phyloP scores from a whole-genome alignment of 2,797 vertebrate genomes.

The Euthynnus affinis region DNA sequence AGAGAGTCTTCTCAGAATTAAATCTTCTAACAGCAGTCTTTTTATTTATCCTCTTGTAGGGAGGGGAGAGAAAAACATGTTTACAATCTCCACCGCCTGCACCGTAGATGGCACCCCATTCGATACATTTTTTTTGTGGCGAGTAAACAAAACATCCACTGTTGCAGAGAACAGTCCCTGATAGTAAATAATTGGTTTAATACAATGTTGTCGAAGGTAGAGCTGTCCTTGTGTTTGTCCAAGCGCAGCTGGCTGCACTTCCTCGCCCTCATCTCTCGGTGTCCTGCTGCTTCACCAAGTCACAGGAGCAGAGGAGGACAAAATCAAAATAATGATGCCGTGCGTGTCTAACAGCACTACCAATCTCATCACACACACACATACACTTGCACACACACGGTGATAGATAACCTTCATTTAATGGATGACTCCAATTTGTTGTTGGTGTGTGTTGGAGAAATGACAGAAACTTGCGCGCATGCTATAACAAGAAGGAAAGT shows the following conservation, averaged over 20 bases:
- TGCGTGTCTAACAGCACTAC: conserved; percentile 33
- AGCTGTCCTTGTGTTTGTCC: conserved; percentile 70
- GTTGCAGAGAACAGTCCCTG: conserved; percentile 63
- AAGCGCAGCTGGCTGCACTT: conserved; percentile 48
- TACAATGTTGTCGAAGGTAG: conserved; percentile 54
- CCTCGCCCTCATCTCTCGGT: conserved; percentile 51
- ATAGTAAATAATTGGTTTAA: conserved; percentile 75
- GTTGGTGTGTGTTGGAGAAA: conserved; percentile 20
- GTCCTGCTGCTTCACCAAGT: conserved; percentile 51
- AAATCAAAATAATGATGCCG: conserved; percentile 72
- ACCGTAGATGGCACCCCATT: conserved; percentile 60
- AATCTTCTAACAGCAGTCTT: conserved; percentile 74
- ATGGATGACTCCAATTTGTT: conserved; percentile 45
- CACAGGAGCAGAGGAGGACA: conserved; percentile 57
- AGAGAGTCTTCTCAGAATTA: conserved; percentile 73
- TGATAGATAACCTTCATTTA: conserved; percentile 36
- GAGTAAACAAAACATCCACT: conserved; percentile 74
- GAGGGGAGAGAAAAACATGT: conserved; percentile 74
- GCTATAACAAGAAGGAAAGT: conserved; percentile 45
- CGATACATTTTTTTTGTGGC: conserved; percentile 51
- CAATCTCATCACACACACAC: conserved; percentile 32
- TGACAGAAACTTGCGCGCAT: conserved; percentile 29
- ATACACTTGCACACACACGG: neutral
- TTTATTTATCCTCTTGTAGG: conserved; percentile 74
- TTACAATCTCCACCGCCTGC: conserved; percentile 67